A percentile compares a stretch with the other conserved stretches of the same genome.
phyloP scores from a whole-genome alignment of 2,113 vertebrate species.

The Anguilla japonica region DNA sequence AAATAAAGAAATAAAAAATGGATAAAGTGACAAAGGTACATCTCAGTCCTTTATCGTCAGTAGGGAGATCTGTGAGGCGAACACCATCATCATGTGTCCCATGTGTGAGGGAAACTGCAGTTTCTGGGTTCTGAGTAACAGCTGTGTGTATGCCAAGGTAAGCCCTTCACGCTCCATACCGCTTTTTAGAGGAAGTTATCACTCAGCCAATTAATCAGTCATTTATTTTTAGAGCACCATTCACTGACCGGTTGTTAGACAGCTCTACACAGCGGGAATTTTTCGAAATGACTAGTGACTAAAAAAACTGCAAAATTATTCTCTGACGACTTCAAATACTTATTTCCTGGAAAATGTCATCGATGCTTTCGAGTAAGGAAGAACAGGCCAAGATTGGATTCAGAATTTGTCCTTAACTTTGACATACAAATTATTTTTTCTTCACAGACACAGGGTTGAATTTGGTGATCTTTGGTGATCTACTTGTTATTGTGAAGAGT shows the following conservation, averaged over 20 bases:
- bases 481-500: no score
- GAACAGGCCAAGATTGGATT: not conserved
- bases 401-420: not conserved
- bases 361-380: not conserved
- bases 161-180: not conserved
- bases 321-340: not conserved
- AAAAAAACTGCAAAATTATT: no score
- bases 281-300: no score
- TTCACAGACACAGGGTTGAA: no score
- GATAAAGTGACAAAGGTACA: not conserved
- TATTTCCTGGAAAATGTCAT: not conserved
- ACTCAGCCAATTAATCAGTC: no score
- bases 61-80: constrained; percentile 95
- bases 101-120: constrained; percentile 92
- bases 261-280: no score
- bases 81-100: constrained; percentile 92
- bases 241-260: no score
- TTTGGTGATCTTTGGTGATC: no score
- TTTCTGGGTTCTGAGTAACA: constrained; percentile 88
- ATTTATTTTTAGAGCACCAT: no score
- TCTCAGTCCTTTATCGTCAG: constrained; percentile 56
- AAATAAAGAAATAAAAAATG: not conserved
- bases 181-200: not conserved
- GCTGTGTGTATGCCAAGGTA: constrained; percentile 96
- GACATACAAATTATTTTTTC: no score